Evolutionary conservation across 2,797 vertebrate species (phyloP), one percentile per base, ranked within the genome.

Genomic region (Lateolabrax maculatus): DNA sequence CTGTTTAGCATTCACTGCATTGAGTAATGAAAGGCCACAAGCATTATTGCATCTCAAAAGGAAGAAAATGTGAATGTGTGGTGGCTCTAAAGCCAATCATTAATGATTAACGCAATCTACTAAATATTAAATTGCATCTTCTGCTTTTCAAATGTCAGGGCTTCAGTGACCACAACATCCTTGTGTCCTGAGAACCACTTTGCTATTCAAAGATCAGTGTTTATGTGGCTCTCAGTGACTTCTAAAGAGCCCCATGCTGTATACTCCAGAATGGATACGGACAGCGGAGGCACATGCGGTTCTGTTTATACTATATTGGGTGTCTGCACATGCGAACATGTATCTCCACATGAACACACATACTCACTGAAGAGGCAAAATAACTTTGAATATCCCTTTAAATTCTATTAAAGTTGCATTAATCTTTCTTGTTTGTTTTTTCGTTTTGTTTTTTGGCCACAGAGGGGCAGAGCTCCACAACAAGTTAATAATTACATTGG

Each of bases 71-170:
- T 61, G 60, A 61, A 53, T 9, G 18, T 36, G 25, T 19, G 44
- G 18, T 29, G 56, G 31, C 57, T 63, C 58, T 48, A 23, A 39
- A 36, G 18, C 3, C 16, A 13, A 16, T 44, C 15, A 49, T 41
- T 21, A 57, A 56, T 49, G 48, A 29, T 3, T 19, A 46, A 29
- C 21, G 25, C n/a, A n/a, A n/a, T n/a, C n/a, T n/a, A n/a, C n/a
- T n/a, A n/a, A n/a, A n/a, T n/a, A n/a, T n/a, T n/a, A n/a, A n/a
- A 21, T 43, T 21, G 37, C 15, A 34, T 53, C 11, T 16, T 19
- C n/a, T 39, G 41, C 23, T 62, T 60, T 75, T 65, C 58, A 58
- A 75, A 70, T 53, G 39, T 27, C 46, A 44, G 15, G 5, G 23
- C 34, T n/a, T 18, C 31, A 46, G 52, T 15, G 29, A 68, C 49